Conservation (phyloP, 2,113 vertebrate genomes). For the Triplophysa tibetana region DNA sequence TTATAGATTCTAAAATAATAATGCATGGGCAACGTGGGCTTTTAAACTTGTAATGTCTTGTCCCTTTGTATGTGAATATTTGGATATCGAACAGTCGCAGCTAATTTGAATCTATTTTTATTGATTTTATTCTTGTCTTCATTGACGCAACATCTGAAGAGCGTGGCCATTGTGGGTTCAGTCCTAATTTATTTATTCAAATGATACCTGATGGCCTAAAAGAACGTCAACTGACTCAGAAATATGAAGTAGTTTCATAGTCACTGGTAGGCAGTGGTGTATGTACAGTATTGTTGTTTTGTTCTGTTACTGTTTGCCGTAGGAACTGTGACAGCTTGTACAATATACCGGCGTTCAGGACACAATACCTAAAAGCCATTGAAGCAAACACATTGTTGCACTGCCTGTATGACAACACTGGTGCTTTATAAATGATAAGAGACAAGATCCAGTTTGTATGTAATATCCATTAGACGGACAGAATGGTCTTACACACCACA, state of each 20-base stretch:
- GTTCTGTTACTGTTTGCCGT: slow-evolving; percentile 10
- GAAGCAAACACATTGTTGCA: slow-evolving; percentile 7
- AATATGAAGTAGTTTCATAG: not conserved
- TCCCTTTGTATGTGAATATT: too few species aligned
- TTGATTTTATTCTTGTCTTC: too few species aligned
- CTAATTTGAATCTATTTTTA: too few species aligned
- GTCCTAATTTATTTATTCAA: too few species aligned
- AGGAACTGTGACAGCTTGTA: slow-evolving; percentile 3
- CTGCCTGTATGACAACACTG: slow-evolving; percentile 1
- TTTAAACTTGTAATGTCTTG: too few species aligned
- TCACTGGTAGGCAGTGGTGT: not conserved
- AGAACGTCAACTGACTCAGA: too few species aligned
- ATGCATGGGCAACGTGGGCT: too few species aligned
- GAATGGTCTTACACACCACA: not conserved
- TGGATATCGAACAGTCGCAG: too few species aligned
- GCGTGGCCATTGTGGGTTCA: too few species aligned
- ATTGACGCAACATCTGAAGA: too few species aligned
- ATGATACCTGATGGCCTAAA: not conserved
- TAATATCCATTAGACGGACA: slow-evolving; percentile 8
- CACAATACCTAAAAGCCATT: slow-evolving; percentile 27
- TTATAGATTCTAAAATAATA: too few species aligned
- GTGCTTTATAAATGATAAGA: not conserved
- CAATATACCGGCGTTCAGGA: slow-evolving; percentile 5
- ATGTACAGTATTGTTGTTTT: not conserved
- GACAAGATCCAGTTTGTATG: slow-evolving; percentile 4